A percentile compares a stretch with the other conserved stretches of the same genome.
phyloP scores from a whole-genome alignment of 2,797 vertebrate species.

The Benthosema pterotum region DNA sequence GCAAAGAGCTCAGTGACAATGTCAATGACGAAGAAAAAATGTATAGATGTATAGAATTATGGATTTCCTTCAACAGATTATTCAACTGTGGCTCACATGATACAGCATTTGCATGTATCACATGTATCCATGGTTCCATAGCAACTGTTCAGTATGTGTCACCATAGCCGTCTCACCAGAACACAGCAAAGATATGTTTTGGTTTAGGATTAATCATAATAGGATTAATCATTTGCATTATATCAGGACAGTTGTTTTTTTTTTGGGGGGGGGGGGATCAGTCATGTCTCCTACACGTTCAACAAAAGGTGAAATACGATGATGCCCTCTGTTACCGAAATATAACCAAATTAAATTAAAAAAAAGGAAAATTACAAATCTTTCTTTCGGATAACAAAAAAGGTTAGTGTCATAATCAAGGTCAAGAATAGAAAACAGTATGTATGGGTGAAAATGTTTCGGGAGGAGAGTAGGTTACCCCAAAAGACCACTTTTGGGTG shows the following conservation, averaged over 20 bases:
- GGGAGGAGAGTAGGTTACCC: no score
- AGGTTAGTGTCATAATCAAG: no score
- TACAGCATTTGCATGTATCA: neutral
- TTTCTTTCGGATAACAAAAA: no score
- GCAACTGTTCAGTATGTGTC: constrained; percentile 1
- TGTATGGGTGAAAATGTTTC: no score
- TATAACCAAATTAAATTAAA: constrained; percentile 20
- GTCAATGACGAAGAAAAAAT: neutral
- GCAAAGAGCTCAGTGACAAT: no score
- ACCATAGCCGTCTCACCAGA: constrained; percentile 1
- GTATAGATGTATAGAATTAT: constrained; percentile 20
- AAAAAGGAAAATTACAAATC: constrained; percentile 31
- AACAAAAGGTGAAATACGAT: constrained; percentile 25
- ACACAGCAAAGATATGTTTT: constrained; percentile 20
- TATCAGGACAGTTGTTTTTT: no score
- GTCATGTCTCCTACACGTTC: no score
- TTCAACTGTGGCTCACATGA: constrained; percentile 16
- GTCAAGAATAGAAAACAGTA: no score
- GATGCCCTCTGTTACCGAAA: constrained; percentile 37
- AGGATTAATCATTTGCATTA: constrained; percentile 13
- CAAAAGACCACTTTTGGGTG: no score
- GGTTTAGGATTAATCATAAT: constrained; percentile 28
- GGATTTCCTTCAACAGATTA: constrained; percentile 23
- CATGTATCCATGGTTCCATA: constrained; percentile 17
- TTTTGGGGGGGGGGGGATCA: no score